Conservation (phyloP, 2,797 vertebrate species). For the Thunnus albacares region DNA sequence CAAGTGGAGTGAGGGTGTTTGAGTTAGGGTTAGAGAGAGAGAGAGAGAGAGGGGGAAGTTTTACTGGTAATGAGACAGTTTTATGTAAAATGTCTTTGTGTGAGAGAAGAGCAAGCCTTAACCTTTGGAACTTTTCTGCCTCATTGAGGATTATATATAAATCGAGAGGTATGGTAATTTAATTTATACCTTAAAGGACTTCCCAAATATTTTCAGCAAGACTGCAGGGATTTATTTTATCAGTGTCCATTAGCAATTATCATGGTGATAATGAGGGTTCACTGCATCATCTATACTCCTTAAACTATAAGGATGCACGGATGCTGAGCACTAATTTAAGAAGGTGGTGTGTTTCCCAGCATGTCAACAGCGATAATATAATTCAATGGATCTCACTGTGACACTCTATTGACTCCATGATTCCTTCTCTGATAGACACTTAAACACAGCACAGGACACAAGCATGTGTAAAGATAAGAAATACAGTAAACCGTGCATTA, state of each 20-base stretch:
- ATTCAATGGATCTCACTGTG: conserved; percentile 25
- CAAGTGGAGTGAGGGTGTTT: conserved; percentile 18
- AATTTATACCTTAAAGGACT: conserved; percentile 9
- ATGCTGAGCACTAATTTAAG: not conserved
- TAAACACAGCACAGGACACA: conserved; percentile 8
- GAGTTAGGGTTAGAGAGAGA: conserved; percentile 18
- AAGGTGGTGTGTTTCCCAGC: conserved; percentile 2
- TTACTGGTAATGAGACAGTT: not conserved
- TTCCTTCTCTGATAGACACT: not conserved
- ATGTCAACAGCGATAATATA: conserved; percentile 15
- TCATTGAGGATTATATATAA: conserved; percentile 38
- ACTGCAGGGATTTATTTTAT: conserved; percentile 2
- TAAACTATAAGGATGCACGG: conserved; percentile 1
- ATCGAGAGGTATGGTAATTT: not conserved
- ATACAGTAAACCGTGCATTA: not conserved
- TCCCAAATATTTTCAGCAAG: conserved; percentile 2
- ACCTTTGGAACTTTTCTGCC: conserved; percentile 10
- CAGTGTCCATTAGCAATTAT: conserved; percentile 10
- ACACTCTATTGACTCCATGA: conserved; percentile 10
- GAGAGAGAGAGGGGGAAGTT: conserved; percentile 13
- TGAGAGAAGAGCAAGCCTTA: not conserved
- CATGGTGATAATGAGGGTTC: conserved; percentile 14
- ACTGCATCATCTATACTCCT: conserved; percentile 17
- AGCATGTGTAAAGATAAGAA: conserved; percentile 27
- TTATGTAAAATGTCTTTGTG: not conserved